Conservation (phyloP, 2,888 invertebrate species). For the Raillietiella orientalis region DNA sequence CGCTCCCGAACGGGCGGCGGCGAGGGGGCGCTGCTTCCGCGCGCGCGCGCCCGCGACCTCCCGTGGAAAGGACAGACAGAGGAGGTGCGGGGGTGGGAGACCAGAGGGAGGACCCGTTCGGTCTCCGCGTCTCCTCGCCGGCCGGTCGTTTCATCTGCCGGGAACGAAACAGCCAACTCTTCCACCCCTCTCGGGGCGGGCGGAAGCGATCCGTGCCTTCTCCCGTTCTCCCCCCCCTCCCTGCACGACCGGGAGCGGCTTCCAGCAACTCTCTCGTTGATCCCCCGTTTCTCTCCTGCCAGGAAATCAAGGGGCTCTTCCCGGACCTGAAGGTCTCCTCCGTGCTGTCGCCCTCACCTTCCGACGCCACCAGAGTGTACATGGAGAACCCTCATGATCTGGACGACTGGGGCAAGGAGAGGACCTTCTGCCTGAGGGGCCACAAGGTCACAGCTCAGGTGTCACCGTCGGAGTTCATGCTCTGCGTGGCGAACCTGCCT, state of each 20-base stretch:
- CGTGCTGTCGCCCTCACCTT: constrained; percentile 7
- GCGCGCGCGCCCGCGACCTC: too few species aligned
- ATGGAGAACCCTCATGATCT: constrained; percentile 13
- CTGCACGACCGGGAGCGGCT: constrained; percentile 3
- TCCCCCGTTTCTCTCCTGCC: constrained; percentile 11
- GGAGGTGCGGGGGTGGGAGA: too few species aligned
- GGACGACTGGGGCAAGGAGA: constrained; percentile 13
- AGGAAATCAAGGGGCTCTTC: constrained; percentile 12
- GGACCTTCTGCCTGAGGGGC: constrained; percentile 11
- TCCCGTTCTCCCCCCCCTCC: constrained; percentile 1
- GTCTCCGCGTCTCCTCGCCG: too few species aligned
- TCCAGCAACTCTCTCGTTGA: too few species aligned
- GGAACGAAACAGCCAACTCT: too few species aligned
- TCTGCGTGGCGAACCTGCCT: constrained; percentile 18
- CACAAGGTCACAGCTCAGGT: constrained; percentile 14
- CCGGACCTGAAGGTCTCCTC: constrained; percentile 11
- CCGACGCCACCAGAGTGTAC: constrained; percentile 11
- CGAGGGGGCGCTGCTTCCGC: too few species aligned
- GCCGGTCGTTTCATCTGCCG: too few species aligned
- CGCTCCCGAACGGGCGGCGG: too few species aligned
- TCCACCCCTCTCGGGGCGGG: too few species aligned
- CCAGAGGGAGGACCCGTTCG: too few species aligned
- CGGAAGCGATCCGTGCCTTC: too few species aligned
- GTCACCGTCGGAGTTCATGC: constrained; percentile 15
- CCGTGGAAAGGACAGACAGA: too few species aligned